Percentiles rank a stretch among this genome's conserved stretches.
These are phyloP conservation scores for Lordiphosa collinella DNA, from an alignment of 1,140 invertebrate genomes.

Conservation along the genomic window DNA sequence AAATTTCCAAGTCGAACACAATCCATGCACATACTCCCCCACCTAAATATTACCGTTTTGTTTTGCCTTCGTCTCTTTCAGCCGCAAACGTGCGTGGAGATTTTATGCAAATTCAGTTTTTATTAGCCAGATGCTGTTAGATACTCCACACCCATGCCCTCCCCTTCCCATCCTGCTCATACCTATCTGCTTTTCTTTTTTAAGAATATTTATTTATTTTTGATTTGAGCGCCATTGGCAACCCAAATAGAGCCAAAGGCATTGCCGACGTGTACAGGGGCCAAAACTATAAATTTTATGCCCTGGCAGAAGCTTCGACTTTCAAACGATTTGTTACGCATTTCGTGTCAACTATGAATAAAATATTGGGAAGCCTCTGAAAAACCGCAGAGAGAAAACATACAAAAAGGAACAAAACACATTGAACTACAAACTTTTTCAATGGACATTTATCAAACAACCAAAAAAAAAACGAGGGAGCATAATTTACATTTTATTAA, in stretches of 20 bases:
- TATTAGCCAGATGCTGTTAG: conserved; percentile 51
- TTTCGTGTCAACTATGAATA: conserved; percentile 76
- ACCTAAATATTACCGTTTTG: conserved; percentile 7
- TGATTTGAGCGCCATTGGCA: conserved; percentile 50
- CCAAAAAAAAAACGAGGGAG: conserved; percentile 24
- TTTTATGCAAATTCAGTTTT: conserved; percentile 55
- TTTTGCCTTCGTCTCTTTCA: too few species aligned
- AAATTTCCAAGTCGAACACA: not conserved
- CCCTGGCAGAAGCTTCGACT: conserved; percentile 41
- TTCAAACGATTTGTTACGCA: conserved; percentile 73
- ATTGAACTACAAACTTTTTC: conserved; percentile 62
- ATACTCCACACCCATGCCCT: conserved; percentile 6
- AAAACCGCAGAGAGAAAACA: conserved; percentile 11
- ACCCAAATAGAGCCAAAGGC: too few species aligned
- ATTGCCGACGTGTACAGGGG: conserved; percentile 37
- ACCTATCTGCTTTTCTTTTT: conserved; percentile 38
- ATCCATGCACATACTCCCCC: not conserved
- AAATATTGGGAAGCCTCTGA: conserved; percentile 65
- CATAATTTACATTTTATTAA: conserved; percentile 77
- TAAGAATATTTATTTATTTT: conserved; percentile 71
- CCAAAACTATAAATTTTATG: conserved; percentile 69
- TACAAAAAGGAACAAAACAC: conserved; percentile 30
- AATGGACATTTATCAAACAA: conserved; percentile 70
- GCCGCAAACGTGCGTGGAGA: conserved; percentile 25
- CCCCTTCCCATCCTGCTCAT: not conserved